Percentiles rank a stretch among this genome's conserved stretches.
phyloP scores from a whole-genome alignment of 2,888 invertebrate species.

The Pediacus dermestoides region DNA sequence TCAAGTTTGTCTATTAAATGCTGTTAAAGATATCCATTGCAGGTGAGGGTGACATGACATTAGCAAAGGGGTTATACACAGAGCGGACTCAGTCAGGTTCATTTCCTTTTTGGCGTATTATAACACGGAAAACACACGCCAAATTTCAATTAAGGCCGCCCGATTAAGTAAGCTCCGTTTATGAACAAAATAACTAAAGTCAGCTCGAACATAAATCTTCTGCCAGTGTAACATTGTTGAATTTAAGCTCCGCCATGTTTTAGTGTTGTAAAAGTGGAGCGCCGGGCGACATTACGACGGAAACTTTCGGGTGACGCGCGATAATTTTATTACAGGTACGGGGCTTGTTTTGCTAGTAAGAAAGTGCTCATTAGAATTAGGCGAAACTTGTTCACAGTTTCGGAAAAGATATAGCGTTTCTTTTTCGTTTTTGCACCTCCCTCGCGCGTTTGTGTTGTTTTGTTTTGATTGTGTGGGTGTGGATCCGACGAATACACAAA shows the following conservation, averaged over 20 bases:
- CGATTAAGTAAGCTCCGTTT: constrained; percentile 39
- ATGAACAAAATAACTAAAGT: constrained; percentile 37
- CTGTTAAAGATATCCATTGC: no score
- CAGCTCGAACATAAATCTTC: constrained; percentile 37
- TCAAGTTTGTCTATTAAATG: no score
- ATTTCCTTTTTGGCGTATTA: constrained; percentile 32
- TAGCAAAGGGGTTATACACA: constrained; percentile 26
- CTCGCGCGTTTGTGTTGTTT: constrained; percentile 17
- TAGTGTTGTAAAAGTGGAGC: constrained; percentile 31
- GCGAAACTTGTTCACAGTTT: constrained; percentile 21
- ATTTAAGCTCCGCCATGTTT: constrained; percentile 27
- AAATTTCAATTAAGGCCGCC: constrained; percentile 43
- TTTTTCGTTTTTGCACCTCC: no score
- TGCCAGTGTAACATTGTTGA: constrained; percentile 30
- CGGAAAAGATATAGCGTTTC: constrained; percentile 7
- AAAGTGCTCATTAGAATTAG: constrained; percentile 32
- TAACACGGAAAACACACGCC: constrained; percentile 34
- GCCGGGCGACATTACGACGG: constrained; percentile 20
- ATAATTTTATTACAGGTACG: constrained; percentile 38
- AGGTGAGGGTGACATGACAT: constrained; percentile 25
- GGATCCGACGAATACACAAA: neutral
- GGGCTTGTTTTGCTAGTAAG: constrained; percentile 30
- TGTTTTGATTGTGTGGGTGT: constrained; percentile 8
- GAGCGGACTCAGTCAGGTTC: constrained; percentile 28
- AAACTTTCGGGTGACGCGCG: constrained; percentile 32